Percentiles rank a stretch among this genome's conserved stretches.
phyloP scores from a whole-genome alignment of 2,113 vertebrate species.

The Ochotona princeps region DNA sequence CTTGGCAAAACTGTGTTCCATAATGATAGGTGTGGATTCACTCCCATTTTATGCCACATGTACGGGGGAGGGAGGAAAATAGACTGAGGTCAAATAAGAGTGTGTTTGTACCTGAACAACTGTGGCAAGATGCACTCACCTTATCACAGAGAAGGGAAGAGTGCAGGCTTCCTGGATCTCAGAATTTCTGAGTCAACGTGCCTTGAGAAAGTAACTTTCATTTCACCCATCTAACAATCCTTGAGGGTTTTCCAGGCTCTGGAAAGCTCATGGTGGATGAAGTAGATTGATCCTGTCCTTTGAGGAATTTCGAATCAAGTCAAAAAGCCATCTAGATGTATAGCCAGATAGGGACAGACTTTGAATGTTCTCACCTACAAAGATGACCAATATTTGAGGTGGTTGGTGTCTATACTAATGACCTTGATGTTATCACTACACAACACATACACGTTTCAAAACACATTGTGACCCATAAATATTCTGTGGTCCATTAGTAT shows the following conservation, averaged over 20 bases:
- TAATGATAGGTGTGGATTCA: neutral
- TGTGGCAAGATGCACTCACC: neutral
- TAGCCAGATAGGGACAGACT: neutral
- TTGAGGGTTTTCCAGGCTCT: neutral
- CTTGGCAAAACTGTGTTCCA: neutral
- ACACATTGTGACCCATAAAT: too few species aligned
- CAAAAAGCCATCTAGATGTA: neutral
- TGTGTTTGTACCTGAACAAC: neutral
- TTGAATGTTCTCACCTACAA: too few species aligned
- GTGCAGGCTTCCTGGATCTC: neutral
- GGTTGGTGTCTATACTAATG: too few species aligned
- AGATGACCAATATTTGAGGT: too few species aligned
- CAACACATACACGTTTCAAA: too few species aligned
- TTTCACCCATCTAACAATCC: neutral
- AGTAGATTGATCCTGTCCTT: neutral
- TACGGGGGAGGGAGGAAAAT: neutral
- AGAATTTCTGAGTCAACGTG: neutral
- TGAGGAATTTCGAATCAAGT: neutral
- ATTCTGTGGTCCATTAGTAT: too few species aligned
- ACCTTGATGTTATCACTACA: too few species aligned
- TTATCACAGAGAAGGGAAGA: neutral
- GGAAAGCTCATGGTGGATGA: neutral
- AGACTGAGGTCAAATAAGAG: neutral
- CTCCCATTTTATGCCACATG: neutral
- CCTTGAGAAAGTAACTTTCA: neutral